These are phyloP conservation scores for Cardiocondyla obscurior DNA, from an alignment of 1,140 invertebrate genomes.

Conservation along the genomic window DNA sequence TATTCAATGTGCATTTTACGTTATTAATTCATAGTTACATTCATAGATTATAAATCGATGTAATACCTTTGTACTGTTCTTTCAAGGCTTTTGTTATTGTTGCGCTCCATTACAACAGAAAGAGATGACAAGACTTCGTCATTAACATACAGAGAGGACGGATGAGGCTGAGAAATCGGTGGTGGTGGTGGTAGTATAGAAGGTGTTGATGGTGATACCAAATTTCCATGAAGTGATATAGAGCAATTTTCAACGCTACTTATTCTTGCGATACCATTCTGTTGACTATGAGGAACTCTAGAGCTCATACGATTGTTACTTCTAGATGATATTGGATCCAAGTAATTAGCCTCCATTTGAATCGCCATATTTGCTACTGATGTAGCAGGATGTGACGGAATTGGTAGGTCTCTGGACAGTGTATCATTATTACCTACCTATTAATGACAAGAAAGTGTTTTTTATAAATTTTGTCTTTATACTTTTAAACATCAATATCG, in stretches of 20 bases:
- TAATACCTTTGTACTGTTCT: constrained; percentile 80
- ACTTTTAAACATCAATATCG: not conserved
- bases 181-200: constrained; percentile 78
- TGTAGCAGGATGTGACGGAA: constrained; percentile 74
- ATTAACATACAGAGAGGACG: constrained; percentile 81
- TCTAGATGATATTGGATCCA: constrained; percentile 82
- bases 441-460: not conserved
- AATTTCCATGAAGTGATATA: constrained; percentile 84
- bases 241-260: constrained; percentile 84
- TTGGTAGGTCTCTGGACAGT: constrained; percentile 79
- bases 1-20: not conserved
- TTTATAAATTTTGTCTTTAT: not conserved
- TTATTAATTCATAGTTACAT: no score
- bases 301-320: constrained; percentile 73
- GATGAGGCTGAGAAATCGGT: constrained; percentile 73
- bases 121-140: constrained; percentile 78
- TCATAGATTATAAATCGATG: not conserved
- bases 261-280: constrained; percentile 81
- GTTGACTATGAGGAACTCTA: constrained; percentile 81
- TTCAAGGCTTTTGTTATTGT: constrained; percentile 81
- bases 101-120: constrained; percentile 78
- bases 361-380: constrained; percentile 78
- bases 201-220: constrained; percentile 81
- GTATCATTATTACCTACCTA: constrained; percentile 83
- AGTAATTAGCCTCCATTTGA: constrained; percentile 82